phyloP scores from a whole-genome alignment of 64 coral and sea anemone species.

The Montipora efflorescens region DNA sequence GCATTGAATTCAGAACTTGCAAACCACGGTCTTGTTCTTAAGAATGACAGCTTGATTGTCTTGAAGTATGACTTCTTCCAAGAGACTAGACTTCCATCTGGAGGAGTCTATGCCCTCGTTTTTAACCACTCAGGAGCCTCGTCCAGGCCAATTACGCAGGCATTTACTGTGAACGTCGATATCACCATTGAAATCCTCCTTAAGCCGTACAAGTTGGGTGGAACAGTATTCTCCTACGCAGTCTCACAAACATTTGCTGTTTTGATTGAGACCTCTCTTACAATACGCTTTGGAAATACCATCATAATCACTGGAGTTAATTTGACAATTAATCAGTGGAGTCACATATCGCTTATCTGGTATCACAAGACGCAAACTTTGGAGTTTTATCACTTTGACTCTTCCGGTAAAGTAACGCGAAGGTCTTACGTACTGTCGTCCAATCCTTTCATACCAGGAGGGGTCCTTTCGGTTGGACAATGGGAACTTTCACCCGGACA shows the following conservation, averaged over 20 bases:
- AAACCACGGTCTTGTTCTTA: constrained; percentile 23
- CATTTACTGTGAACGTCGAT: constrained; percentile 68
- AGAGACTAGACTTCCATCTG: constrained; percentile 69
- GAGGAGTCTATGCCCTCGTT: constrained; percentile 81
- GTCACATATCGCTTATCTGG: constrained; percentile 87
- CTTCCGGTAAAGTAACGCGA: constrained; percentile 68
- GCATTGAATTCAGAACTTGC: constrained; percentile 48
- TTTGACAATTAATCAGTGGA: constrained; percentile 70
- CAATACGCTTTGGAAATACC: constrained; percentile 52
- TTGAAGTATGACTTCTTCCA: constrained; percentile 58
- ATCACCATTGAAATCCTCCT: constrained; percentile 92
- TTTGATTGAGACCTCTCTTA: constrained; percentile 63
- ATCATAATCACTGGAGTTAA: constrained; percentile 68
- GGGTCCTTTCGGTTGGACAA: constrained; percentile 86
- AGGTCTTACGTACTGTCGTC: constrained; percentile 40
- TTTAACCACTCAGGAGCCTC: constrained; percentile 87
- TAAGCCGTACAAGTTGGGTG: constrained; percentile 69
- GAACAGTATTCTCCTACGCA: constrained; percentile 91
- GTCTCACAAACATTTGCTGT: constrained; percentile 81
- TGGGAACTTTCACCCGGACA: constrained; percentile 89
- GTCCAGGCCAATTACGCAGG: constrained; percentile 68
- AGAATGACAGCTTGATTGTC: constrained; percentile 70
- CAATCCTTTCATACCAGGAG: constrained; percentile 80
- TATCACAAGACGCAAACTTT: constrained; percentile 40
- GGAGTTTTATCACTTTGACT: constrained; percentile 79